Percentiles rank a stretch among this genome's conserved stretches.
Conservation (phyloP, 2,797 vertebrate genomes). For the Pseudopleuronectes americanus region DNA sequence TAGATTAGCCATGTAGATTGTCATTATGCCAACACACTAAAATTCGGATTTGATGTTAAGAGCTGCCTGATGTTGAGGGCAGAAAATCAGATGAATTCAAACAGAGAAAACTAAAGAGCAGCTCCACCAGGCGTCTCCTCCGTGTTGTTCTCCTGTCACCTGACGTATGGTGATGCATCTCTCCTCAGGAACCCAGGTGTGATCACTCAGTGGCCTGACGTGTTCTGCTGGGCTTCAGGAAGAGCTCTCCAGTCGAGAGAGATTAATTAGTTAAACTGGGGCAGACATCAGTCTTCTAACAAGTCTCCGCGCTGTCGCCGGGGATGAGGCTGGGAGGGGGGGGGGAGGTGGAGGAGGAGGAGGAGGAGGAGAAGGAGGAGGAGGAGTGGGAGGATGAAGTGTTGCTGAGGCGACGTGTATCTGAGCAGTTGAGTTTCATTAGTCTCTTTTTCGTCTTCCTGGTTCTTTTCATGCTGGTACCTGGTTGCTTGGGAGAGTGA, state of each 20-base stretch:
- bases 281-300: constrained; percentile 77
- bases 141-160: constrained; percentile 38
- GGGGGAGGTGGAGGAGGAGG: constrained; percentile 15
- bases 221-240: constrained; percentile 57
- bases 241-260: constrained; percentile 49
- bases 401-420: constrained; percentile 38
- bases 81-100: not conserved
- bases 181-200: constrained; percentile 47
- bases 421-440: not conserved
- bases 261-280: constrained; percentile 81
- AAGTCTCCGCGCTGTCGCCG: constrained; percentile 54
- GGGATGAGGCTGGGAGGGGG: constrained; percentile 46
- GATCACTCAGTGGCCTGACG: constrained; percentile 47
- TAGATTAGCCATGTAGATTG: too few relatives aligned
- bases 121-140: constrained; percentile 1
- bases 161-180: constrained; percentile 53
- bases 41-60: too few relatives aligned
- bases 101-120: not conserved
- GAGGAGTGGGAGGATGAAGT: constrained; percentile 48
- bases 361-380: constrained; percentile 36
- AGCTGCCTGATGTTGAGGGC: too few relatives aligned
- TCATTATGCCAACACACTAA: too few relatives aligned
- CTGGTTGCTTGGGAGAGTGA: constrained; percentile 22
- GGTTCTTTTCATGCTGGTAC: constrained; percentile 7
- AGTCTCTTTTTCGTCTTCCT: constrained; percentile 11